Evolutionary conservation across 2,113 vertebrate genomes (phyloP).

Genomic region (Cyanoderma ruficeps): DNA sequence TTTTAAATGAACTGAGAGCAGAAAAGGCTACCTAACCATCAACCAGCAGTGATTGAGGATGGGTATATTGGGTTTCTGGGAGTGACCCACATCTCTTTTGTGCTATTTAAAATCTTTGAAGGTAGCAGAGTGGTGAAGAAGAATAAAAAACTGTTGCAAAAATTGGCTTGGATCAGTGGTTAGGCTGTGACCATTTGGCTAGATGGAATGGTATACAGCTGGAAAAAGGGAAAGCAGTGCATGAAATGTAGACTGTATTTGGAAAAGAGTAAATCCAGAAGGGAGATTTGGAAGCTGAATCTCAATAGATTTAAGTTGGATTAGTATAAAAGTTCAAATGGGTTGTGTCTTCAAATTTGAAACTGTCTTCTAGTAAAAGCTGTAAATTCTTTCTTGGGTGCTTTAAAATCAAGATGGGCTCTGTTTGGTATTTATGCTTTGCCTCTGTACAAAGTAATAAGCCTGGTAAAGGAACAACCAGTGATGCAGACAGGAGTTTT

Average conservation of each 20-base stretch:
- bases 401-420: not conserved
- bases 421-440: not conserved
- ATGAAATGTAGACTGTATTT: not conserved
- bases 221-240: not conserved
- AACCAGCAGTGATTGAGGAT: not conserved
- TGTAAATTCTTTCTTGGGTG: not conserved
- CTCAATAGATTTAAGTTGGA: not conserved
- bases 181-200: not conserved
- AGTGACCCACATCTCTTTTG: not conserved
- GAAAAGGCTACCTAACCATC: not conserved
- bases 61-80: not conserved
- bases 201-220: not conserved
- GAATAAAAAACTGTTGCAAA: not conserved
- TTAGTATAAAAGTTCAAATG: not conserved
- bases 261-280: not conserved
- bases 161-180: too few species aligned
- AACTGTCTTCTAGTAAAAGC: not conserved
- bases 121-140: not conserved
- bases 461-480: accelerated
- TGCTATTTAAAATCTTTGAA: not conserved
- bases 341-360: not conserved
- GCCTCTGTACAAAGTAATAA: not conserved
- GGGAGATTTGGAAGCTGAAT: not conserved
- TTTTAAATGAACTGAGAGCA: not conserved
- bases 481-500: not conserved